Evolutionary conservation across 2,888 invertebrate species (phyloP).

Genomic region (Rhyacophila evoluta): DNA sequence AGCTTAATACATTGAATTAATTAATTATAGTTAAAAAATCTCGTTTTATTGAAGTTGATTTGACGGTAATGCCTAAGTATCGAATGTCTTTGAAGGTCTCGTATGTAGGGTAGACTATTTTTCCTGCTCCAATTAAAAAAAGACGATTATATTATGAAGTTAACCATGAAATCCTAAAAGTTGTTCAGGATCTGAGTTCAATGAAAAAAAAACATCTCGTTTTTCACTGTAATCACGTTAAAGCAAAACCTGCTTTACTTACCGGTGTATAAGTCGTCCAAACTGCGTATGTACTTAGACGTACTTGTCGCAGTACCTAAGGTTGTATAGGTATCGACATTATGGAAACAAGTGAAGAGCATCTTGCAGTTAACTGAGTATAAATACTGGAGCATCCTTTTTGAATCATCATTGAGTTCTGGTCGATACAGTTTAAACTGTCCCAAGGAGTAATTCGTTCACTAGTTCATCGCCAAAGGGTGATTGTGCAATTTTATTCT

Average conservation of each 20-base stretch:
- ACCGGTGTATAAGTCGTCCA: conserved; percentile 30
- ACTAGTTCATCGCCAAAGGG: conserved; percentile 27
- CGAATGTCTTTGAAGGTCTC: not conserved
- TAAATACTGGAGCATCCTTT: conserved; percentile 56
- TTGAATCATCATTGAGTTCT: conserved; percentile 49
- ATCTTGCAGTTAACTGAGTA: conserved; percentile 48
- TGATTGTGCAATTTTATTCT: conserved; percentile 28
- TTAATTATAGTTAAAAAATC: no score
- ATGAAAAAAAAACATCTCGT: conserved; percentile 40
- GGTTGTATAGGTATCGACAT: conserved; percentile 46
- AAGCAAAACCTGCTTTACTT: conserved; percentile 24
- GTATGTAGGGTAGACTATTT: not conserved
- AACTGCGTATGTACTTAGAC: conserved; percentile 39
- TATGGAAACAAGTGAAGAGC: conserved; percentile 54
- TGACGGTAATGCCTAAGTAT: not conserved
- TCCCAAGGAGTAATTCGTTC: conserved; percentile 33
- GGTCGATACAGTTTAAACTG: conserved; percentile 53
- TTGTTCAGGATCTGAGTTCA: conserved; percentile 30
- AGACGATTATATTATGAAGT: conserved; percentile 37
- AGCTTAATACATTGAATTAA: no score
- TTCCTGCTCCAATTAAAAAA: conserved; percentile 25
- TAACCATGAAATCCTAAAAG: conserved; percentile 42
- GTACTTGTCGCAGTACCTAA: conserved; percentile 44
- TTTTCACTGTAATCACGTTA: conserved; percentile 27
- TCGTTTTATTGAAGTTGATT: no score